phyloP scores from a whole-genome alignment of 2,113 vertebrate species.

The Rhinopithecus roxellana region DNA sequence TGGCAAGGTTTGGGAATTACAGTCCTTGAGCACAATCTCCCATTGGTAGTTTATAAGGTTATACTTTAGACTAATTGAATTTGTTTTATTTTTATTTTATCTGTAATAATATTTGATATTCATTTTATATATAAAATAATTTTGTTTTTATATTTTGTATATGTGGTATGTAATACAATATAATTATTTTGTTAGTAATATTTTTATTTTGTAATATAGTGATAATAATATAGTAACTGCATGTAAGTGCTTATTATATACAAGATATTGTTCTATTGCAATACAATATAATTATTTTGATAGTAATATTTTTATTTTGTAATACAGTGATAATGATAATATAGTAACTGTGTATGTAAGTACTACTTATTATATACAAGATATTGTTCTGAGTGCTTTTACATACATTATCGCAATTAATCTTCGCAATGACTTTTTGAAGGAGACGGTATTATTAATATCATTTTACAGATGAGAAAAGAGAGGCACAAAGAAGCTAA shows the following conservation, averaged over 20 bases:
- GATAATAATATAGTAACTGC: background rate
- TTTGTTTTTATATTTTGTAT: background rate
- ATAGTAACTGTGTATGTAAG: background rate
- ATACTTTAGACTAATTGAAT: background rate
- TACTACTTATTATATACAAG: background rate
- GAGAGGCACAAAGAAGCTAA: background rate
- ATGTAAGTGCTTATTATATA: background rate
- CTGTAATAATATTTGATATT: background rate
- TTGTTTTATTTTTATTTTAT: conserved; percentile 18
- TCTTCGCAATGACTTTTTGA: background rate
- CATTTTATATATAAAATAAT: background rate
- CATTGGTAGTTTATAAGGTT: background rate
- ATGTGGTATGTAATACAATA: background rate
- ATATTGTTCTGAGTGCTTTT: background rate
- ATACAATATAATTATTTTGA: background rate
- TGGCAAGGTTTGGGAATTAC: background rate
- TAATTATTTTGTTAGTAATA: background rate
- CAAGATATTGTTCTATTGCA: background rate
- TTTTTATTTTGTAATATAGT: background rate
- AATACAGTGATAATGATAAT: background rate
- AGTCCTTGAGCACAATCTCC: background rate
- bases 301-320: background rate
- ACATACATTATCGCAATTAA: background rate
- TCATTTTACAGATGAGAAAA: conserved; percentile 23
- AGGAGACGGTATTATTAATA: background rate